Percentiles rank a stretch among this genome's conserved stretches.
These are phyloP conservation scores for Ceryle rudis DNA, from an alignment of 2,797 vertebrate genomes.

Conservation along the genomic window DNA sequence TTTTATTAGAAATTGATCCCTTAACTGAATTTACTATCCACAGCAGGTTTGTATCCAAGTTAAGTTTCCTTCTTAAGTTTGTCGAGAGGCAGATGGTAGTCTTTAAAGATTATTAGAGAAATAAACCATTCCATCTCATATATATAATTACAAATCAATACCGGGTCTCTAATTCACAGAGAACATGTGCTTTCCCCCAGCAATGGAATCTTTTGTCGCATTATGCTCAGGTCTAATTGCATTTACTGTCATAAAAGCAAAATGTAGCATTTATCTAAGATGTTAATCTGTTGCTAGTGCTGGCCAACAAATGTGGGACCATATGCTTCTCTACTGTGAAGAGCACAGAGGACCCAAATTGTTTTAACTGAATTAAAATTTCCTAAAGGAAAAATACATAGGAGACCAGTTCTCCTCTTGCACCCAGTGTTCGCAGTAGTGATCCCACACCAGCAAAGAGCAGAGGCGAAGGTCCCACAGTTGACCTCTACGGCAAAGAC, in stretches of 20 bases:
- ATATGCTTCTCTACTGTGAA: neutral
- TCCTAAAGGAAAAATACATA: neutral
- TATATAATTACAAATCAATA: constrained; percentile 25
- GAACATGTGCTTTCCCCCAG: neutral
- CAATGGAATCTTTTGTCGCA: neutral
- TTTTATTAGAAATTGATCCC: constrained; percentile 57
- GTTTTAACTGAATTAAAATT: neutral
- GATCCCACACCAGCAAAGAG: fast-evolving
- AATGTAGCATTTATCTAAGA: neutral
- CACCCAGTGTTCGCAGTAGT: neutral
- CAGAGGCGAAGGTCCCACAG: neutral
- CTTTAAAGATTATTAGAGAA: constrained; percentile 10
- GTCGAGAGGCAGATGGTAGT: constrained; percentile 32
- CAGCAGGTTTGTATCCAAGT: constrained; percentile 46
- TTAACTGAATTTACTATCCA: constrained; percentile 51
- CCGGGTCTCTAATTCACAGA: neutral
- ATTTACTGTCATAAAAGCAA: neutral
- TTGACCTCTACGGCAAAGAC: neutral
- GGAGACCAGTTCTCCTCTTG: neutral
- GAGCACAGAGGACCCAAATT: neutral
- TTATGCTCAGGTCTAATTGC: neutral
- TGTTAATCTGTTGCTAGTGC: neutral
- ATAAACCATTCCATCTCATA: neutral
- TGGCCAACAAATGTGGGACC: neutral
- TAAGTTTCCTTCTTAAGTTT: constrained; percentile 42